Percentiles rank a stretch among this genome's conserved stretches.
These are phyloP conservation scores for Trogon surrucura DNA, from an alignment of 2,113 vertebrate species.

Conservation along the genomic window DNA sequence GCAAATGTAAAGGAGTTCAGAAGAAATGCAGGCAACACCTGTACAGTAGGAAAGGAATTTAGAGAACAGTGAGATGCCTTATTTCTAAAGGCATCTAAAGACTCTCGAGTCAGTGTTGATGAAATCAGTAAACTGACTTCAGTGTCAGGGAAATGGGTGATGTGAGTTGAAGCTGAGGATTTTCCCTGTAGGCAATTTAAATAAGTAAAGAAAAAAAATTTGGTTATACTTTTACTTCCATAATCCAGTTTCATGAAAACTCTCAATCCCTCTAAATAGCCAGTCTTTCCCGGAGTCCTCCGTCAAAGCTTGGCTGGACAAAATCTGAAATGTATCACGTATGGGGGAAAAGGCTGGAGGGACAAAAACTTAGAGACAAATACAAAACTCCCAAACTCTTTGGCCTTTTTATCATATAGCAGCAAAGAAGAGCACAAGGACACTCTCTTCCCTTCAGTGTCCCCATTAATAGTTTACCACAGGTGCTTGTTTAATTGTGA, in stretches of 20 bases:
- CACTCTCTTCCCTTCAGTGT: neutral
- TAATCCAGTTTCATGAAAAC: neutral
- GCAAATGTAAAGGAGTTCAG: neutral
- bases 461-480: neutral
- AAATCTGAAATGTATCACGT: neutral
- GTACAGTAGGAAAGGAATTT: neutral
- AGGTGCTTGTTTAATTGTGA: neutral
- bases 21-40: neutral
- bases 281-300: neutral
- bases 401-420: neutral
- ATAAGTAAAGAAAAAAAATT: slow-evolving; percentile 1
- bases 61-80: neutral
- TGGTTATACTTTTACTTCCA: neutral
- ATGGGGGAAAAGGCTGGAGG: neutral
- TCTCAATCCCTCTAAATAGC: neutral
- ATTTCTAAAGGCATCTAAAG: neutral
- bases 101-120: neutral
- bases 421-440: neutral
- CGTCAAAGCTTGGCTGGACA: neutral
- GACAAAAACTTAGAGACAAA: neutral
- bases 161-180: neutral
- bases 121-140: neutral
- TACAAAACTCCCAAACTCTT: neutral
- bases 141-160: neutral
- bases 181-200: slow-evolving; percentile 6